Conservation (phyloP, 2,797 vertebrate genomes). For the Serranus cabrilla region DNA sequence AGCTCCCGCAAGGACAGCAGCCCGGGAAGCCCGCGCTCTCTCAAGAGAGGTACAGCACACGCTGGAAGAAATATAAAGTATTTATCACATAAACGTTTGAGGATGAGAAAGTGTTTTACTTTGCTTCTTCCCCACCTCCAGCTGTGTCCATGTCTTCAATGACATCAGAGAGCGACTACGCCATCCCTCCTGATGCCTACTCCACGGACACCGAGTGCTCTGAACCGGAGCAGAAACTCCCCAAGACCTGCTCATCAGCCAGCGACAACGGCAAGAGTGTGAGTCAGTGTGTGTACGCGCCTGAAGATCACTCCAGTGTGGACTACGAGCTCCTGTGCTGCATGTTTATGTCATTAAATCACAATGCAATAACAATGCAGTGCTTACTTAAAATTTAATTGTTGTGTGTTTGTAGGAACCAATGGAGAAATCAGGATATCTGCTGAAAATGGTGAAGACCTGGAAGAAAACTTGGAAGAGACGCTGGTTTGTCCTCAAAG, state of each 20-base stretch:
- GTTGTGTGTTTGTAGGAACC: conserved; percentile 85
- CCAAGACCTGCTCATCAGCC: conserved; percentile 91
- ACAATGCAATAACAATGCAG: too few species aligned
- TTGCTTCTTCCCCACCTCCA: too few species aligned
- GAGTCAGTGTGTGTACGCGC: conserved; percentile 56
- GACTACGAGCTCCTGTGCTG: too few species aligned
- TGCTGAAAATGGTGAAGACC: conserved; percentile 96
- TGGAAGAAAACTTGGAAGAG: conserved; percentile 98
- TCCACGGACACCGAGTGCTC: conserved; percentile 93
- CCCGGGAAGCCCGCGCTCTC: conserved; percentile 90
- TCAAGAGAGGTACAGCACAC: conserved; percentile 91
- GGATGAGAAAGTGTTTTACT: too few species aligned
- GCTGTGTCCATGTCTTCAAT: conserved; percentile 95
- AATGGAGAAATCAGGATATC: conserved; percentile 98
- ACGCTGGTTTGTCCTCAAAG: conserved; percentile 98
- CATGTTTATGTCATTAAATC: too few species aligned
- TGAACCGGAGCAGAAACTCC: conserved; percentile 95
- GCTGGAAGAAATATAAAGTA: too few species aligned
- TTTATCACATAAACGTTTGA: too few species aligned
- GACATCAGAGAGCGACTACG: conserved; percentile 96
- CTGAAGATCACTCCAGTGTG: too few species aligned
- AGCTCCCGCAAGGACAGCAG: conserved; percentile 88
- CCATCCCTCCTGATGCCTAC: conserved; percentile 98
- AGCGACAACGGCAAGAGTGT: conserved; percentile 93
- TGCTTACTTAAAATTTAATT: conserved; percentile 1